phyloP scores from a whole-genome alignment of 2,888 invertebrate species.

The Dione vanillae region DNA sequence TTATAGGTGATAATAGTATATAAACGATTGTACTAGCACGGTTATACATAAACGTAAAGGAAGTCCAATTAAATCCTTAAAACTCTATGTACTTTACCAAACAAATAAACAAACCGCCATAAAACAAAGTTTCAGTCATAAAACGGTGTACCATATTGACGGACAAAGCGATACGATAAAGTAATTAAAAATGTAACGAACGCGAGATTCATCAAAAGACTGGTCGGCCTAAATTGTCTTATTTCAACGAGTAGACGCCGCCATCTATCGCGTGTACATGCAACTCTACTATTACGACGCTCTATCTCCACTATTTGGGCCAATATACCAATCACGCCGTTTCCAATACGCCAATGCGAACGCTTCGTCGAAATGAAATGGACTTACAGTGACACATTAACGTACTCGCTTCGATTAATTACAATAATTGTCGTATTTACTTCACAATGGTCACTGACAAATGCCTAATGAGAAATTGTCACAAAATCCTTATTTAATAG shows the following conservation, averaged over 20 bases:
- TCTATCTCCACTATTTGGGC: constrained; percentile 6
- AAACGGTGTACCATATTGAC: constrained; percentile 25
- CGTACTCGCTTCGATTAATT: not conserved
- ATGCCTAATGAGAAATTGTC: not conserved
- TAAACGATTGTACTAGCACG: not conserved
- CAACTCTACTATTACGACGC: constrained; percentile 25
- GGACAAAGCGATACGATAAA: constrained; percentile 39
- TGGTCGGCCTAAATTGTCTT: constrained; percentile 43
- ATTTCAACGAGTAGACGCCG: constrained; percentile 39
- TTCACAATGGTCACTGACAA: not conserved
- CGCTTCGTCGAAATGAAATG: constrained; percentile 14
- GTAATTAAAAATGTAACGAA: constrained; percentile 43
- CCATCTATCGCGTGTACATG: constrained; percentile 42
- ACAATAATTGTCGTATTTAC: not conserved
- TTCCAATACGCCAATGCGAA: constrained; percentile 15
- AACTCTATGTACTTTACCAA: not conserved
- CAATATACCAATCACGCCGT: constrained; percentile 14
- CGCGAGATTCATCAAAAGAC: constrained; percentile 43
- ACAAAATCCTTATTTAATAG: not conserved
- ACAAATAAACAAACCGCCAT: constrained; percentile 4
- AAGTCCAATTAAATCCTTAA: not conserved
- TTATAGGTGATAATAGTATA: too few species aligned
- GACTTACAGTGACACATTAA: not conserved
- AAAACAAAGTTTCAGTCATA: constrained; percentile 19
- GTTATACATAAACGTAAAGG: not conserved